These are phyloP conservation scores for Ataeniobius toweri DNA, from an alignment of 2,797 vertebrate genomes.

Conservation along the genomic window DNA sequence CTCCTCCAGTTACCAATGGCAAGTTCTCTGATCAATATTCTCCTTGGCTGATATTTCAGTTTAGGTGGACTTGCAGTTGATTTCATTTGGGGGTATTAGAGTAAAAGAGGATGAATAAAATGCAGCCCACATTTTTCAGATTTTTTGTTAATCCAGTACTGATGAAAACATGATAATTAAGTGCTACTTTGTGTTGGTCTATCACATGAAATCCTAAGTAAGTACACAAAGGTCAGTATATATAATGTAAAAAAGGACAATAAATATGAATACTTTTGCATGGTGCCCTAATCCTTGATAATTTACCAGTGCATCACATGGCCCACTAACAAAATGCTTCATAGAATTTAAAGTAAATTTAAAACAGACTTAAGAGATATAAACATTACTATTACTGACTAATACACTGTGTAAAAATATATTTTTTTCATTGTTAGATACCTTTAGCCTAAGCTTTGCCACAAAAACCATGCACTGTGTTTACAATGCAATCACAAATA, in stretches of 20 bases:
- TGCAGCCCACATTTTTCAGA: neutral
- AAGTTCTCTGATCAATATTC: no score
- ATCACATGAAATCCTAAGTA: no score
- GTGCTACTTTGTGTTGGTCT: no score
- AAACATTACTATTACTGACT: neutral
- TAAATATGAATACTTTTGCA: neutral
- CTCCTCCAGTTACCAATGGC: neutral
- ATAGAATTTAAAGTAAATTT: neutral
- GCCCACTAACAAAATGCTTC: neutral
- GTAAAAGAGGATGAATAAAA: neutral
- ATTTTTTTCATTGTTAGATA: neutral
- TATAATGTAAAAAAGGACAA: neutral
- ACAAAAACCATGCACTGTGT: constrained; percentile 3
- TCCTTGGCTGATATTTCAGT: no score
- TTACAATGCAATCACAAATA: neutral
- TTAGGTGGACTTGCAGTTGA: no score
- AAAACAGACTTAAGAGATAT: neutral
- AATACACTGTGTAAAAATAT: neutral
- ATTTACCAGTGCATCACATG: no score
- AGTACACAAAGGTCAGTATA: no score
- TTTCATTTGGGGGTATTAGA: neutral
- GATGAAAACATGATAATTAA: no score
- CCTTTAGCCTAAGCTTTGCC: neutral
- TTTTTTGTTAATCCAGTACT: no score
- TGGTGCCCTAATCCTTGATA: no score